Conservation (phyloP, 2,797 vertebrate genomes). For the Scolopax rusticola region DNA sequence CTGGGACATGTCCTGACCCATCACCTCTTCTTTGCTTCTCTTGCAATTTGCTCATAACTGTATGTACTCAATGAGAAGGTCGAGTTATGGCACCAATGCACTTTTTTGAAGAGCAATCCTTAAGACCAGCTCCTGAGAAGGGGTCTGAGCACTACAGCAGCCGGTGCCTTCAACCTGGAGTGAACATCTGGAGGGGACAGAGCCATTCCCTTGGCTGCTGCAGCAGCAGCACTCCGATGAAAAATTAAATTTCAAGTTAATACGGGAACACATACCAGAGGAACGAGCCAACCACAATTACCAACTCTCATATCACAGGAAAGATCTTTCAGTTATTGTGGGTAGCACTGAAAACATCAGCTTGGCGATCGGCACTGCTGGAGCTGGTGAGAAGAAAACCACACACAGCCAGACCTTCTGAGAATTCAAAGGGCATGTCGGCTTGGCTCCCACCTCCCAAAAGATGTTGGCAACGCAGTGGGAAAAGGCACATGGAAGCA, state of each 20-base stretch:
- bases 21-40: not conserved
- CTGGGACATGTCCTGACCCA: not conserved
- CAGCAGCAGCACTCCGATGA: not conserved
- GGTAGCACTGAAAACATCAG: not conserved
- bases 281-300: slow-evolving; percentile 41
- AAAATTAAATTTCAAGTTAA: not conserved
- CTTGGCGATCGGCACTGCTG: not conserved
- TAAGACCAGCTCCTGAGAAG: not conserved
- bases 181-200: not conserved
- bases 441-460: not conserved
- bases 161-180: fast-evolving
- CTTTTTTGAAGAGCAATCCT: not conserved
- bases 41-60: not conserved
- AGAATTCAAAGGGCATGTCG: not conserved
- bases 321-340: slow-evolving; percentile 67
- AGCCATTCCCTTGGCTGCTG: not conserved
- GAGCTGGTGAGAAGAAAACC: not conserved
- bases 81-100: not conserved
- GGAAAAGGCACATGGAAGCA: not conserved
- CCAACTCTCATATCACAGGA: not conserved
- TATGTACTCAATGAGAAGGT: not conserved
- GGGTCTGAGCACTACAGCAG: fast-evolving
- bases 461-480: not conserved
- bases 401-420: not conserved
- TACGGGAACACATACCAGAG: not conserved